Evolutionary conservation across 2,113 vertebrate genomes (phyloP).

Genomic region (Enhydra lutris): DNA sequence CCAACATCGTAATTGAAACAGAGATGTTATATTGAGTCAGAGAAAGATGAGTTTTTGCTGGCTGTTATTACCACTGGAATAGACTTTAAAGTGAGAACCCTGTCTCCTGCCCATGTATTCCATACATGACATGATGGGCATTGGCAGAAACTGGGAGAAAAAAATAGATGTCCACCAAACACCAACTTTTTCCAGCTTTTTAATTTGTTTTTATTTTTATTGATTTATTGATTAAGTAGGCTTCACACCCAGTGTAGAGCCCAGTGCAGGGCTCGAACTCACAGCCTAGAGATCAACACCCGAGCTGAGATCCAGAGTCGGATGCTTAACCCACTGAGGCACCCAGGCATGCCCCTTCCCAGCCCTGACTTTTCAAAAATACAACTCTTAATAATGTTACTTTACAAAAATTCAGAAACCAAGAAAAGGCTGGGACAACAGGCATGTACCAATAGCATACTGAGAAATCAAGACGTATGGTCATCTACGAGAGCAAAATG

Average conservation of each 20-base stretch:
- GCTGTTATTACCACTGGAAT: background rate
- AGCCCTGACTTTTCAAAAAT: background rate
- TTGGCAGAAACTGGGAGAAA: background rate
- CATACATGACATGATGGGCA: background rate
- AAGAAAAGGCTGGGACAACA: background rate
- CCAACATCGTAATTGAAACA: background rate
- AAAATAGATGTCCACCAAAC: background rate
- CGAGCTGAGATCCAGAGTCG: background rate
- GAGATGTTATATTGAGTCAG: background rate
- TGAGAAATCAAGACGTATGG: background rate
- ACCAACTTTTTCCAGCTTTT: background rate
- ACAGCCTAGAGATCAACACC: background rate
- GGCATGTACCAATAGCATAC: no score
- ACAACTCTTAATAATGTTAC: background rate
- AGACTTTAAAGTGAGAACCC: background rate
- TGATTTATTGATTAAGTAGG: background rate
- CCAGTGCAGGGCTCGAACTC: background rate
- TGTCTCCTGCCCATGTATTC: background rate
- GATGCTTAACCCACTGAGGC: background rate
- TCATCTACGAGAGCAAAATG: background rate
- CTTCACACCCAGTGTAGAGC: background rate
- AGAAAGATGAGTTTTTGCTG: background rate
- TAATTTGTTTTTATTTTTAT: background rate
- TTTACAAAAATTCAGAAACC: background rate
- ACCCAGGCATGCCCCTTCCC: background rate